Evolutionary conservation across 2,113 vertebrate genomes (phyloP).

Genomic region (Mustela lutreola): DNA sequence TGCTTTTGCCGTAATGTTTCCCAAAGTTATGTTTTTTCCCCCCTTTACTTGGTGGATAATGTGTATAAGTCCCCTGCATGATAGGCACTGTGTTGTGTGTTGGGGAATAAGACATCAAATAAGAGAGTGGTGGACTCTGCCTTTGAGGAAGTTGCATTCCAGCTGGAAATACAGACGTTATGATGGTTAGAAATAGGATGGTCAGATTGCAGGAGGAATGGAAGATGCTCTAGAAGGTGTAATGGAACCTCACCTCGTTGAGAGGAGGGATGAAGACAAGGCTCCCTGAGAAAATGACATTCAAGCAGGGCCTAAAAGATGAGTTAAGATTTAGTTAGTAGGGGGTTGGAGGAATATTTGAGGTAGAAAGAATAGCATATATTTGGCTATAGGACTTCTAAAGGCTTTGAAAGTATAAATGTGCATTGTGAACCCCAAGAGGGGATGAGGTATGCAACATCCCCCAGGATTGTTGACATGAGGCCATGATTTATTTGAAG

Average conservation of each 20-base stretch:
- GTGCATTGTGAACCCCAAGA: neutral
- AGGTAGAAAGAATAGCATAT: neutral
- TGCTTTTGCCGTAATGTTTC: neutral
- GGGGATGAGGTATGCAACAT: neutral
- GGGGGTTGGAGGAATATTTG: neutral
- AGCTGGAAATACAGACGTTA: neutral
- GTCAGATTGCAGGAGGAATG: neutral
- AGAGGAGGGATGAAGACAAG: neutral
- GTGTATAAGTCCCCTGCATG: neutral
- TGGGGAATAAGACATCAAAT: neutral
- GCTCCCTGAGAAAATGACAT: neutral
- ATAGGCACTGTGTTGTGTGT: neutral
- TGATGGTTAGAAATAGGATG: neutral
- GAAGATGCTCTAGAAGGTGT: neutral
- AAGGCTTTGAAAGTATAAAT: neutral
- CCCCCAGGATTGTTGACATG: neutral
- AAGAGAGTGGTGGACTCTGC: neutral
- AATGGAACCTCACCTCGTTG: neutral
- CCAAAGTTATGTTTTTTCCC: neutral
- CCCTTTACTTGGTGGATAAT: neutral
- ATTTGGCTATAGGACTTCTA: neutral
- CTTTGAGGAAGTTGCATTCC: neutral
- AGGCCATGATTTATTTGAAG: neutral
- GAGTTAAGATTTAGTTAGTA: neutral
- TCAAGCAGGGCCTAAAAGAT: neutral